A percentile compares a stretch with the other conserved stretches of the same genome.
These are phyloP conservation scores for Psix sp. DNA, from an alignment of 1,140 invertebrate species.

Conservation along the genomic window DNA sequence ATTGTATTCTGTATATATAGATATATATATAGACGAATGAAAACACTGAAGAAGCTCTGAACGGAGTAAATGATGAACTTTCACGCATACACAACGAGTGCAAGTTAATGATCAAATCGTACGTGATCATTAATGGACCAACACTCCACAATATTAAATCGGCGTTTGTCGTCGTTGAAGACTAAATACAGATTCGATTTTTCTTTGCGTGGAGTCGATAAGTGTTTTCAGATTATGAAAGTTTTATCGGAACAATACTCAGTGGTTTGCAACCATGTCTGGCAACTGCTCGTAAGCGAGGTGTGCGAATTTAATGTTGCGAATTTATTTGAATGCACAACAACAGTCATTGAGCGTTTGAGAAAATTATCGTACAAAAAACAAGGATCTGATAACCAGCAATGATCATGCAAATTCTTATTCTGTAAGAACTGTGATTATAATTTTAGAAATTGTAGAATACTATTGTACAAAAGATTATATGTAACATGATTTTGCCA, in stretches of 20 bases:
- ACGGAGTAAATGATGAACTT: background rate
- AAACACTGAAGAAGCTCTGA: background rate
- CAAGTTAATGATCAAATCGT: constrained; percentile 17
- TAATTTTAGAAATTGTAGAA: background rate
- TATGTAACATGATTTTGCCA: background rate
- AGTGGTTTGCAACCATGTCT: constrained; percentile 17
- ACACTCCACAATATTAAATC: constrained; percentile 9
- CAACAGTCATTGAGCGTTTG: constrained; percentile 3
- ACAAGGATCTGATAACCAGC: too few species aligned
- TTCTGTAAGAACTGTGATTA: too few species aligned
- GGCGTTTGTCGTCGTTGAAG: constrained; percentile 12
- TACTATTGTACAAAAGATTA: background rate
- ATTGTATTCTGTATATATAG: too few species aligned
- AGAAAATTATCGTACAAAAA: constrained; percentile 4
- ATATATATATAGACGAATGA: constrained; percentile 2
- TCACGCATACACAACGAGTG: constrained; percentile 1
- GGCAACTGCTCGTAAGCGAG: constrained; percentile 9
- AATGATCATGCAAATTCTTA: too few species aligned
- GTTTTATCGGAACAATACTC: constrained; percentile 14
- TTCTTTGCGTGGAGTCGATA: constrained; percentile 9
- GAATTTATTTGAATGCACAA: background rate
- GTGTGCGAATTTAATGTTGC: constrained; percentile 11
- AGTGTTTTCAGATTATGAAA: constrained; percentile 23
- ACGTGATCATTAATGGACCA: constrained; percentile 15
- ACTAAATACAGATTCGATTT: constrained; percentile 21